Percentiles rank a stretch among this genome's conserved stretches.
Evolutionary conservation across 2,888 invertebrate genomes (phyloP).

Genomic region (Smittia aterrima): DNA sequence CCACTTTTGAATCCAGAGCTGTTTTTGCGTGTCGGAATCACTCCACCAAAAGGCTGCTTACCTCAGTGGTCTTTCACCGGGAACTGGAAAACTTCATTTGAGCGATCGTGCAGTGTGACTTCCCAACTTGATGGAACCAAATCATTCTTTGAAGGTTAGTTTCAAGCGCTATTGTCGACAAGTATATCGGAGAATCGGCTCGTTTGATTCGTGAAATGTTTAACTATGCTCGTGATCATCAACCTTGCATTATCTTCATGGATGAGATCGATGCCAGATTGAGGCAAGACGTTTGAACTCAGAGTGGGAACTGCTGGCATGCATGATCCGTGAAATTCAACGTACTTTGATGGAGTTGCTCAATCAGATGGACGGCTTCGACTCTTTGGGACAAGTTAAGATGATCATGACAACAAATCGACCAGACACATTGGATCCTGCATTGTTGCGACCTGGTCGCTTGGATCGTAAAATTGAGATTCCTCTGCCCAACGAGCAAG

Average conservation of each 20-base stretch:
- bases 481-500: constrained; percentile 97
- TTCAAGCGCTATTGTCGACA: constrained; percentile 99
- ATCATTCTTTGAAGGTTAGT: constrained; percentile 99
- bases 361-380: constrained; percentile 99
- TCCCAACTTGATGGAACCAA: constrained; percentile 97
- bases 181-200: constrained; percentile 99
- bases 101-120: constrained; percentile 97
- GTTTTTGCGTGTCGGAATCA: constrained; percentile 96
- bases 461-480: constrained; percentile 99
- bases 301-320: constrained; percentile 98
- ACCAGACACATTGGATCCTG: constrained; percentile 92
- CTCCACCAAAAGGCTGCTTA: constrained; percentile 98
- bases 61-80: constrained; percentile 97
- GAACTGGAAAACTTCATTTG: constrained; percentile 91
- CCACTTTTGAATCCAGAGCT: constrained; percentile 96
- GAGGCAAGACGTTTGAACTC: constrained; percentile 97
- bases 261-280: constrained; percentile 99
- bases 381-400: constrained; percentile 95
- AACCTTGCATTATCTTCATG: constrained; percentile 99
- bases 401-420: constrained; percentile 99
- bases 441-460: constrained; percentile 91
- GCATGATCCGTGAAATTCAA: constrained; percentile 99
- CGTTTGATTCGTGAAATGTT: constrained; percentile 99
- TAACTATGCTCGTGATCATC: constrained; percentile 98
- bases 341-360: constrained; percentile 97